phyloP scores from a whole-genome alignment of 2,797 vertebrate species.

The Pachyuromys duprasi region DNA sequence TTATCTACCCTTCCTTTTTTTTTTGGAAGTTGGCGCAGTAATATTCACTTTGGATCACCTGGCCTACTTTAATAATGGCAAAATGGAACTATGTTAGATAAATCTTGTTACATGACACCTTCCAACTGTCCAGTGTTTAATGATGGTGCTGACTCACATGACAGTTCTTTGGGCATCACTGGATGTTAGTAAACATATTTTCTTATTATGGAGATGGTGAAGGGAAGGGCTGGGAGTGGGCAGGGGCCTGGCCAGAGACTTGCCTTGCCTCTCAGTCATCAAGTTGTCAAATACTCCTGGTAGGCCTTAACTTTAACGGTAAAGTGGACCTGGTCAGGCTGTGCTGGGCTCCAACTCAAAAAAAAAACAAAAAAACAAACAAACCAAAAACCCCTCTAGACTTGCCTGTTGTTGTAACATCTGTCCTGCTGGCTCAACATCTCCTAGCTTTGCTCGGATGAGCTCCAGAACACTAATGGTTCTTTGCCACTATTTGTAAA shows the following conservation, averaged over 20 bases:
- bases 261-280: neutral
- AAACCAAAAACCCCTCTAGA: conserved; percentile 13
- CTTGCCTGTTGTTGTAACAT: neutral
- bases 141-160: neutral
- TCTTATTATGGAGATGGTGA: neutral
- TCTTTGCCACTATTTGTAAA: conserved; percentile 57
- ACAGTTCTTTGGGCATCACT: neutral
- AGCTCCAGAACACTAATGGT: conserved; percentile 41
- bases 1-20: neutral
- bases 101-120: neutral
- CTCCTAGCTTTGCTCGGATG: neutral
- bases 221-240: neutral
- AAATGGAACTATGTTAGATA: conserved; percentile 9
- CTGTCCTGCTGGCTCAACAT: conserved; percentile 4
- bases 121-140: neutral
- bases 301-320: neutral
- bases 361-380: too few species aligned
- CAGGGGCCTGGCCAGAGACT: neutral
- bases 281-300: neutral
- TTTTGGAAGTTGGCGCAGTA: neutral
- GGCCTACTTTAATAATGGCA: neutral
- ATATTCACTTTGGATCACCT: neutral
- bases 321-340: neutral
- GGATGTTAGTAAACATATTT: neutral
- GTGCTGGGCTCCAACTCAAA: neutral